Evolutionary conservation across 2,888 invertebrate species (phyloP).

Genomic region (Lasioglossum oenotherae): DNA sequence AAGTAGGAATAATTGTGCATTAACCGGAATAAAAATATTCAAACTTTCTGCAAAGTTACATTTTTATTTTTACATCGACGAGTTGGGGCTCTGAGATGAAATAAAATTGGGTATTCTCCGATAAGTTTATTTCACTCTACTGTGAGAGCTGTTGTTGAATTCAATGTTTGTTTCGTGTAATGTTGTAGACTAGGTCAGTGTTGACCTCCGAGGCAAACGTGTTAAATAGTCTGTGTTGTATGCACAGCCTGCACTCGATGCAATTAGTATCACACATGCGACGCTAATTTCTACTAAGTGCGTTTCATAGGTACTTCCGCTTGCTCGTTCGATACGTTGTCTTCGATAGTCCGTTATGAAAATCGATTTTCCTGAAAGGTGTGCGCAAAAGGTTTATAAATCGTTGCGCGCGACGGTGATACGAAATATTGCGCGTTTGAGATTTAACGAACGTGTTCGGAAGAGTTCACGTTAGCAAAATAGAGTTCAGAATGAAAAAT

Average conservation of each 20-base stretch:
- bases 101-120: neutral
- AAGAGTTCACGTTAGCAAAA: neutral
- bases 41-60: neutral
- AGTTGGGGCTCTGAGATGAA: neutral
- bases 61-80: neutral
- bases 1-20: neutral
- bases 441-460: neutral
- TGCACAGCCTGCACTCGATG: neutral
- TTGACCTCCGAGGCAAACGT: neutral
- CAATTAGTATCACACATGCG: neutral
- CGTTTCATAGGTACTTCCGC: neutral
- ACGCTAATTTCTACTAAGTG: neutral
- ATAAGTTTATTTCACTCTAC: neutral
- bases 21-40: neutral
- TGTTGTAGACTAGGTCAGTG: neutral
- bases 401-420: neutral
- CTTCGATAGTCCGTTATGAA: neutral
- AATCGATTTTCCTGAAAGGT: neutral
- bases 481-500: too few species aligned
- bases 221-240: neutral
- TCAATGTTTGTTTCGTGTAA: neutral
- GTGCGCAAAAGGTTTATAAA: neutral
- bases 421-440: neutral
- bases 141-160: neutral
- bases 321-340: too few species aligned